phyloP scores from a whole-genome alignment of 1,140 invertebrate species.

The Drosophila bipectinata region DNA sequence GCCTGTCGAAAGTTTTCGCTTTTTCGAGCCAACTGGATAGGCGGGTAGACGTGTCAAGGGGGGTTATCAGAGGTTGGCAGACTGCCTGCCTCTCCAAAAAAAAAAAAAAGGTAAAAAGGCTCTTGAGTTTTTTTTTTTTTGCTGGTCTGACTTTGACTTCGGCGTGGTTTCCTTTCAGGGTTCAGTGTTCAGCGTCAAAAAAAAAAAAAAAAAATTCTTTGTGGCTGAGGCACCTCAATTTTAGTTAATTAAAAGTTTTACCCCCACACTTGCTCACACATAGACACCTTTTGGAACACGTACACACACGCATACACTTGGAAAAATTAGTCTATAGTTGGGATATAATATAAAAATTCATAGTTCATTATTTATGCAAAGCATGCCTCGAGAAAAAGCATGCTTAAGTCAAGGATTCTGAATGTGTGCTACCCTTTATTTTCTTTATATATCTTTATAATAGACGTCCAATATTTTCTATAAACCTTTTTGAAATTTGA shows the following conservation, averaged over 20 bases:
- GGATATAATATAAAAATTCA: too few relatives aligned
- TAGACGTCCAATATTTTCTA: too few relatives aligned
- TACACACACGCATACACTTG: not conserved
- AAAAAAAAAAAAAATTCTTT: constrained; percentile 36
- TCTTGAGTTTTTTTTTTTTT: constrained; percentile 32
- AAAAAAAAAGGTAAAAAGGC: constrained; percentile 26
- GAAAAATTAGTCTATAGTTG: not conserved
- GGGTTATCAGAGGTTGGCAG: not conserved
- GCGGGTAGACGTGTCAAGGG: not conserved
- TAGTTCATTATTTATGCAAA: too few relatives aligned
- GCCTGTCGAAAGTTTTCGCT: constrained; percentile 55
- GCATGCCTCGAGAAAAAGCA: too few relatives aligned
- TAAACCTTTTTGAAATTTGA: too few relatives aligned
- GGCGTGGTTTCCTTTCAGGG: constrained; percentile 17
- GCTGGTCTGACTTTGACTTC: constrained; percentile 21
- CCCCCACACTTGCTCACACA: constrained; percentile 20
- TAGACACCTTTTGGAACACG: not conserved
- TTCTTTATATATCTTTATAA: too few relatives aligned
- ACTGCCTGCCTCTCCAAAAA: not conserved
- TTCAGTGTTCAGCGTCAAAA: constrained; percentile 5
- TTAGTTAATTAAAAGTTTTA: constrained; percentile 70
- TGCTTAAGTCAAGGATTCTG: too few relatives aligned
- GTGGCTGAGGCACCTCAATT: constrained; percentile 52
- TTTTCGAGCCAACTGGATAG: constrained; percentile 4
- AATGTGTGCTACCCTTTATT: too few relatives aligned